These are phyloP conservation scores for Agriopis marginaria DNA, from an alignment of 2,888 invertebrate species.

Conservation along the genomic window DNA sequence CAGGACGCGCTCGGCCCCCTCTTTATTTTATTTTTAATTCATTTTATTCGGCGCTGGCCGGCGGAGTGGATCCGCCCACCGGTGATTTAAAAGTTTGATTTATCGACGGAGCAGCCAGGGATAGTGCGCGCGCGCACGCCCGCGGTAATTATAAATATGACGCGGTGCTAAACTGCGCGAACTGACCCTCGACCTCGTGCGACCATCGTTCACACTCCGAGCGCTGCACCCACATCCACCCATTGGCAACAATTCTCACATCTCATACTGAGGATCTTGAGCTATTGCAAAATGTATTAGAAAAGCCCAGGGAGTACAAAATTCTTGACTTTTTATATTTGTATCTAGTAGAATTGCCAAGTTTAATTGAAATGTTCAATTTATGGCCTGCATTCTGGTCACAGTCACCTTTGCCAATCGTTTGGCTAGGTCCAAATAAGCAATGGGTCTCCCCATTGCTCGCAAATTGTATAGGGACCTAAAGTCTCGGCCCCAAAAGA, in stretches of 20 bases:
- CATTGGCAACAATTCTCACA: conserved; percentile 25
- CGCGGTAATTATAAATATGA: conserved; percentile 85
- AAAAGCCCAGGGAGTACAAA: no score
- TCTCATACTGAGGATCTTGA: not conserved
- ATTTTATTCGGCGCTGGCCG: conserved; percentile 84
- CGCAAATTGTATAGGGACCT: no score
- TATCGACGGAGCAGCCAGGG: conserved; percentile 77
- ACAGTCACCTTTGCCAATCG: no score
- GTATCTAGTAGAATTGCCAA: no score
- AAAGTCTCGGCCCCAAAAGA: no score
- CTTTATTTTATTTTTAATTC: conserved; percentile 84
- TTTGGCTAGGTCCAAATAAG: no score
- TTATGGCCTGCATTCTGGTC: no score
- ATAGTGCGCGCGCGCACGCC: conserved; percentile 61
- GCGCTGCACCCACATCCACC: conserved; percentile 41
- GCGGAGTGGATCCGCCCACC: conserved; percentile 81
- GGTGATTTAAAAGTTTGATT: conserved; percentile 87
- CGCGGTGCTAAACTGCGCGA: conserved; percentile 85
- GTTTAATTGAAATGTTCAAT: no score
- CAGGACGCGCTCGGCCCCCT: conserved; percentile 80
- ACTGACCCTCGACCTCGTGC: conserved; percentile 75
- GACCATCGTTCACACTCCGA: conserved; percentile 63
- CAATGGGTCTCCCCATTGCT: no score
- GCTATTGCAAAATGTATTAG: not conserved
- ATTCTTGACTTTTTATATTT: no score